A percentile compares a stretch with the other conserved stretches of the same genome.
Evolutionary conservation across 1,140 invertebrate species (phyloP).

Genomic region (Chrysoperla carnea): DNA sequence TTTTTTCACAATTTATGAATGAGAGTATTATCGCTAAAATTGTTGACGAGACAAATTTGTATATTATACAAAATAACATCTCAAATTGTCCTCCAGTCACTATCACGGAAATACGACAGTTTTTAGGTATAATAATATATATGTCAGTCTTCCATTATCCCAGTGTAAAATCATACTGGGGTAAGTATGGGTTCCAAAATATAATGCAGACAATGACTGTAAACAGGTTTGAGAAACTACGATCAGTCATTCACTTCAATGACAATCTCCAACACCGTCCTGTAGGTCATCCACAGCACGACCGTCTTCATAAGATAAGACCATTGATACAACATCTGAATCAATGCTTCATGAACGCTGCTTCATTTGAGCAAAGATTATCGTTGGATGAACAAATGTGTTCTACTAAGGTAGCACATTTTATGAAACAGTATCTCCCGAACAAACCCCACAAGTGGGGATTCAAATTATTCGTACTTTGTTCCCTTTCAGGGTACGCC

Average conservation of each 20-base stretch:
- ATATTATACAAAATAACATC: background rate
- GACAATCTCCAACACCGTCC: background rate
- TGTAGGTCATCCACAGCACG: background rate
- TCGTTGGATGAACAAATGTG: slow-evolving; percentile 25
- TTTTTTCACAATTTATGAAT: slow-evolving; percentile 2
- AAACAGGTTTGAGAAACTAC: background rate
- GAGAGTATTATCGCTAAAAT: slow-evolving; percentile 13
- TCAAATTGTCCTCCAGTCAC: background rate
- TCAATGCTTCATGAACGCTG: slow-evolving; percentile 10
- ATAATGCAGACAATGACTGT: background rate
- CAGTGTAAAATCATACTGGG: background rate
- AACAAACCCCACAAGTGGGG: slow-evolving; percentile 20
- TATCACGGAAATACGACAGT: background rate
- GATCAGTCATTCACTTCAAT: background rate
- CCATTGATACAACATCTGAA: slow-evolving; percentile 16
- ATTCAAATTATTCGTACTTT: slow-evolving; percentile 23
- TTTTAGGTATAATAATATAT: background rate
- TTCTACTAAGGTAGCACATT: slow-evolving; percentile 21
- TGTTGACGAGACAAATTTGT: background rate
- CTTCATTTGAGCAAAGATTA: slow-evolving; percentile 18
- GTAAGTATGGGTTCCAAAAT: background rate
- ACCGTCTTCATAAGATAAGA: slow-evolving; percentile 20
- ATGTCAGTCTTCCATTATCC: background rate
- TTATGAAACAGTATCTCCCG: slow-evolving; percentile 22
- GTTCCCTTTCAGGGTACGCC: slow-evolving; percentile 17